A percentile compares a stretch with the other conserved stretches of the same genome.
Conservation (phyloP, 37 sponge, comb jelly and placozoan genomes). For the Hexactinellida sp. region DNA sequence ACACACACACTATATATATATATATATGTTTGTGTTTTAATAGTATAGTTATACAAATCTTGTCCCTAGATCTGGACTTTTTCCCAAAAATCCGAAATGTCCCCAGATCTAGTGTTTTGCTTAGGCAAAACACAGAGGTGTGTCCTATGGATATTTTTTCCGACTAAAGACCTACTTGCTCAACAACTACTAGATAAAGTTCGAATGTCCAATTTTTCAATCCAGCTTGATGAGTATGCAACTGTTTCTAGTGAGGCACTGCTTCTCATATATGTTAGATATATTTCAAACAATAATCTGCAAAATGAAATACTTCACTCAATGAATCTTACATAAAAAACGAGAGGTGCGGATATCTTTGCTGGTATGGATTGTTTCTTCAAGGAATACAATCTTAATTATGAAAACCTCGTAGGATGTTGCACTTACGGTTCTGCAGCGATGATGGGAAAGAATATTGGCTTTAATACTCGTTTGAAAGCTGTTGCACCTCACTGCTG, state of each 20-base stretch:
- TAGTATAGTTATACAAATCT: no score
- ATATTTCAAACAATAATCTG: slow-evolving; percentile 8
- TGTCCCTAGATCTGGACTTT: no score
- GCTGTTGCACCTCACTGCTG: background rate
- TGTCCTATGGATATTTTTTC: no score
- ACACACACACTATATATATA: no score
- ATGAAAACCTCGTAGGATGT: slow-evolving; percentile 12
- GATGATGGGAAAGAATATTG: slow-evolving; percentile 15
- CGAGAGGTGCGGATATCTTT: slow-evolving; percentile 14
- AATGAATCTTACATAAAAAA: background rate
- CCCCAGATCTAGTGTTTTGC: no score
- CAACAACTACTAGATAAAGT: slow-evolving; percentile 4
- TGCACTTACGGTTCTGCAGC: background rate
- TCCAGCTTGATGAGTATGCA: background rate
- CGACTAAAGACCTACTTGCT: no score
- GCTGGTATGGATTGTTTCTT: background rate
- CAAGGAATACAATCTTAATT: slow-evolving; percentile 3
- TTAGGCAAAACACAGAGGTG: no score
- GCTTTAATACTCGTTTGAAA: background rate
- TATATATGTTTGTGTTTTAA: no score
- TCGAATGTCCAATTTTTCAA: background rate
- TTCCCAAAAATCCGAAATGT: no score
- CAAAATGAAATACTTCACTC: background rate
- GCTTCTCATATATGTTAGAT: slow-evolving; percentile 2
- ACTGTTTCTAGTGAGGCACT: slow-evolving; percentile 4